Conservation (phyloP, 2,888 invertebrate genomes). For the Yponomeuta evonymella region DNA sequence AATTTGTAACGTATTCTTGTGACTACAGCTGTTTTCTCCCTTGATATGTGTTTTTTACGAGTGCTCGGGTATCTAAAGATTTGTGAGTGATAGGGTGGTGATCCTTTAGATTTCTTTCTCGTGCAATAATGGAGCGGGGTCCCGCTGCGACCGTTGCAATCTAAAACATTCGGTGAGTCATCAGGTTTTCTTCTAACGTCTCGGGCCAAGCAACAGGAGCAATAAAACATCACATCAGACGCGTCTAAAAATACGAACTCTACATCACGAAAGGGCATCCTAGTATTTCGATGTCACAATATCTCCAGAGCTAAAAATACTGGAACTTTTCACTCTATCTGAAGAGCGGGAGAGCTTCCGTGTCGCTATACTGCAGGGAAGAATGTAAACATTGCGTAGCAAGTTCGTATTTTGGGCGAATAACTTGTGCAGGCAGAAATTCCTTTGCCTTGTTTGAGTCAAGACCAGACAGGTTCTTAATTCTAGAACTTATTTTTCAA, state of each 20-base stretch:
- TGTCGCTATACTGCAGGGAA: background rate
- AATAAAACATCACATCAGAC: background rate
- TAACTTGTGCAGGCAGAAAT: background rate
- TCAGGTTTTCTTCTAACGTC: slow-evolving; percentile 47
- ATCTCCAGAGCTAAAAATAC: slow-evolving; percentile 3
- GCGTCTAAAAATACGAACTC: background rate
- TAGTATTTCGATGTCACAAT: slow-evolving; percentile 1
- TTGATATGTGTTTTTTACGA: slow-evolving; percentile 50
- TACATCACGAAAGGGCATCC: background rate
- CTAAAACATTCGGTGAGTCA: slow-evolving; percentile 74
- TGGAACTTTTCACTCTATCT: background rate
- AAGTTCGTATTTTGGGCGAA: background rate
- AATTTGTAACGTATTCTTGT: slow-evolving; percentile 40
- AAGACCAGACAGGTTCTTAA: background rate
- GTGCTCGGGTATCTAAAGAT: slow-evolving; percentile 49
- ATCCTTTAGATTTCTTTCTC: slow-evolving; percentile 55
- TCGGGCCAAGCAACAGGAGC: slow-evolving; percentile 14
- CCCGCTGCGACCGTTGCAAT: slow-evolving; percentile 70
- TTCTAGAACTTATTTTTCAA: background rate
- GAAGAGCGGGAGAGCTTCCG: background rate
- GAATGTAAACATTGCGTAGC: background rate
- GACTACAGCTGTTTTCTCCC: slow-evolving; percentile 32
- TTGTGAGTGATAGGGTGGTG: slow-evolving; percentile 54
- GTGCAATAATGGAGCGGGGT: slow-evolving; percentile 63
- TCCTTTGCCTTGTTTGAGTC: background rate